A percentile compares a stretch with the other conserved stretches of the same genome.
Evolutionary conservation across 2,888 invertebrate species (phyloP).

Genomic region (Hypolimnas misippus): DNA sequence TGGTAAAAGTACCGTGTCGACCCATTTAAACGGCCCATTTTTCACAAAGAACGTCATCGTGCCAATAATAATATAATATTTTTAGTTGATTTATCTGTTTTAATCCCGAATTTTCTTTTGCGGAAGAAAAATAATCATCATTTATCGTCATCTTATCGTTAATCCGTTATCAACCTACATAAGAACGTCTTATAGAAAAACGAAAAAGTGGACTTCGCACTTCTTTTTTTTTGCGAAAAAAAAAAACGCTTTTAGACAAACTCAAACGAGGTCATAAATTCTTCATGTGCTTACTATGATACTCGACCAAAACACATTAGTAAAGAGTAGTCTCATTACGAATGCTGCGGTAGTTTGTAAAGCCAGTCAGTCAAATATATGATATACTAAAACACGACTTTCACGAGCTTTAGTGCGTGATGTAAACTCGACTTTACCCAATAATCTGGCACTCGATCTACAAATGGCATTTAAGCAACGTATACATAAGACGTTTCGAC

Average conservation of each 20-base stretch:
- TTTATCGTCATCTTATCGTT: neutral
- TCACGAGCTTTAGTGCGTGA: slow-evolving; percentile 29
- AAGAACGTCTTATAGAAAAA: no score
- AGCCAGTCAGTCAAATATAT: neutral
- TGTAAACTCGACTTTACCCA: slow-evolving; percentile 35
- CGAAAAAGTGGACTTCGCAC: no score
- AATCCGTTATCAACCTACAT: neutral
- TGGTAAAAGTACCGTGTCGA: neutral
- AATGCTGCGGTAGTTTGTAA: neutral
- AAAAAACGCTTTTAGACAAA: no score
- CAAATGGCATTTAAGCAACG: slow-evolving; percentile 37
- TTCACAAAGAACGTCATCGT: neutral
- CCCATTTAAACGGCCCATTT: slow-evolving; percentile 5
- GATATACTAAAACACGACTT: slow-evolving; percentile 4
- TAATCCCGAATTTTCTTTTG: neutral
- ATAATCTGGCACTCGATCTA: slow-evolving; percentile 30
- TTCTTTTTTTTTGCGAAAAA: no score
- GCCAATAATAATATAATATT: slow-evolving; percentile 5
- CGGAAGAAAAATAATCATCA: neutral
- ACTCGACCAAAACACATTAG: neutral
- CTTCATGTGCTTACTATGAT: neutral
- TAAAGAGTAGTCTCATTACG: neutral
- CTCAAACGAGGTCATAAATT: neutral
- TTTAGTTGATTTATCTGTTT: neutral
- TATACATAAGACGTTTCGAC: slow-evolving; percentile 39